phyloP scores from a whole-genome alignment of 2,888 invertebrate species.

The Esperia sulphurella region DNA sequence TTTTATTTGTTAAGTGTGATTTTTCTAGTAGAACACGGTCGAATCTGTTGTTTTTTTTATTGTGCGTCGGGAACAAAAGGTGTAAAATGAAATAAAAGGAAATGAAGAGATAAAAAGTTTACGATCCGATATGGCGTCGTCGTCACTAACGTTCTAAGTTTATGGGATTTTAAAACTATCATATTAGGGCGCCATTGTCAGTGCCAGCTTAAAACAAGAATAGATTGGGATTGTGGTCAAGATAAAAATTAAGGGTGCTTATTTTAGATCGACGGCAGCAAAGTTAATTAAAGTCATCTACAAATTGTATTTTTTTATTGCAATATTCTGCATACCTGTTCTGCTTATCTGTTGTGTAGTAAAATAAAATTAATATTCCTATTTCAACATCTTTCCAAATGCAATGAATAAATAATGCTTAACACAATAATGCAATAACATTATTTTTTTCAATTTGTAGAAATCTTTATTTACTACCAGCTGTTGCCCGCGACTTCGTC shows the following conservation, averaged over 20 bases:
- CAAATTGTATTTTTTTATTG: too few relatives aligned
- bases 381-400: too few relatives aligned
- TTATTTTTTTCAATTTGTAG: too few relatives aligned
- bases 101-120: conserved; percentile 73
- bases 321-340: too few relatives aligned
- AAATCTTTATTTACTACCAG: too few relatives aligned
- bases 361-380: too few relatives aligned
- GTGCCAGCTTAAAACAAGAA: conserved; percentile 4
- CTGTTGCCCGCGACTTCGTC: too few relatives aligned
- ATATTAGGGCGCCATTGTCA: conserved; percentile 37
- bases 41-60: conserved; percentile 4
- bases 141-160: conserved; percentile 42
- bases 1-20: conserved; percentile 16
- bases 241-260: neutral
- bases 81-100: conserved; percentile 51
- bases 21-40: conserved; percentile 8
- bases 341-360: too few relatives aligned
- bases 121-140: conserved; percentile 62
- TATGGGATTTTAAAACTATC: conserved; percentile 59
- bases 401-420: too few relatives aligned
- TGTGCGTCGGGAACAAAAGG: conserved; percentile 42
- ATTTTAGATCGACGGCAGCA: too few relatives aligned
- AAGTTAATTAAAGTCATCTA: too few relatives aligned
- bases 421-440: too few relatives aligned
- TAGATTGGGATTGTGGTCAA: conserved; percentile 19